A percentile compares a stretch with the other conserved stretches of the same genome.
Conservation (phyloP, 1,140 invertebrate genomes). For the Cephus cinctus region DNA sequence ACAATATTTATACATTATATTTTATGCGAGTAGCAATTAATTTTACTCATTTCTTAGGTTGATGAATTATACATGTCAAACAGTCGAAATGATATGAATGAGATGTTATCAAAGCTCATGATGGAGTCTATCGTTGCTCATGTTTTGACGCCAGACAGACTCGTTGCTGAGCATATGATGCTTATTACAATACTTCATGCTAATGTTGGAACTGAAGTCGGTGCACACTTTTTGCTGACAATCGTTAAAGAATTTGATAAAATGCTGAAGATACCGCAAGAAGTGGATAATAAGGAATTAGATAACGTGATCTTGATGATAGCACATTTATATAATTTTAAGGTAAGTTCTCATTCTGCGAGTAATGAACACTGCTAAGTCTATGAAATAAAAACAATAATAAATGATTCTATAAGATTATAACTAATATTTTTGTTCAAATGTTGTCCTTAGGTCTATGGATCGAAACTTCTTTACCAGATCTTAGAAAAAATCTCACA, state of each 20-base stretch:
- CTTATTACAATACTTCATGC: constrained; percentile 83
- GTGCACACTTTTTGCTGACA: constrained; percentile 76
- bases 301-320: constrained; percentile 83
- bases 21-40: not conserved
- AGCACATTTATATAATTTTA: constrained; percentile 87
- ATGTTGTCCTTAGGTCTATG: constrained; percentile 61
- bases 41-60: constrained; percentile 53
- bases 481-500: constrained; percentile 67
- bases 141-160: constrained; percentile 70
- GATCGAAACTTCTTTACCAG: constrained; percentile 72
- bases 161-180: constrained; percentile 82
- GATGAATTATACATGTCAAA: constrained; percentile 74
- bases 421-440: constrained; percentile 13
- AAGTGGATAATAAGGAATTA: constrained; percentile 76
- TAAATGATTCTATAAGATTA: constrained; percentile 13
- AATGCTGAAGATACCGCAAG: constrained; percentile 53
- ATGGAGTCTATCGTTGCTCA: constrained; percentile 66
- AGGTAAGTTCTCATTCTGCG: constrained; percentile 59
- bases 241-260: constrained; percentile 68
- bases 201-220: constrained; percentile 88
- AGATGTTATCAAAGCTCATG: constrained; percentile 69
- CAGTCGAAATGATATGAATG: constrained; percentile 82
- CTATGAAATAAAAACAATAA: too few relatives aligned
- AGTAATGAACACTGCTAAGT: too few relatives aligned
- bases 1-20: constrained; percentile 20